Evolutionary conservation across 2,113 vertebrate species (phyloP).

Genomic region (Phalacrocorax carbo): DNA sequence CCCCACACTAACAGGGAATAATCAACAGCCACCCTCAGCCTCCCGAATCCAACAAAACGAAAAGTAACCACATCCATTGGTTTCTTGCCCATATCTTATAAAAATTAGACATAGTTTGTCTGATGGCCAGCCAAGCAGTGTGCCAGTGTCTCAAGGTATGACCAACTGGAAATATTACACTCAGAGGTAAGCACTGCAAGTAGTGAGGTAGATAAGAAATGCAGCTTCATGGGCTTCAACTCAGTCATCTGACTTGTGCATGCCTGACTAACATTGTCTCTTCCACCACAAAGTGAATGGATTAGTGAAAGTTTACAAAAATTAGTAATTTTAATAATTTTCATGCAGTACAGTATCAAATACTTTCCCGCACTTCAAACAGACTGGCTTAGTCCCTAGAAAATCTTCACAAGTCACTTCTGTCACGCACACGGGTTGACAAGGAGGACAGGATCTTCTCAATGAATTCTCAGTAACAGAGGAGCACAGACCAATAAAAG

Average conservation of each 20-base stretch:
- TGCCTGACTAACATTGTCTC: not conserved
- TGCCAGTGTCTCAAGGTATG: not conserved
- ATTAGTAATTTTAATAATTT: not conserved
- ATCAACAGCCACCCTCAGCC: not conserved
- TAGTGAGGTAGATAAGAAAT: not conserved
- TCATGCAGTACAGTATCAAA: not conserved
- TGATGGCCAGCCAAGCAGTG: not conserved
- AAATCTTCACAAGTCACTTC: not conserved
- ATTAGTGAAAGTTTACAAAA: not conserved
- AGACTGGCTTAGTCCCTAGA: not conserved
- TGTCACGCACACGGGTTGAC: not conserved
- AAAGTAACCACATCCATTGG: not conserved
- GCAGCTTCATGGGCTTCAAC: not conserved
- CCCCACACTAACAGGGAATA: not conserved
- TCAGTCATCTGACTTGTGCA: not conserved
- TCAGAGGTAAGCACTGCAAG: not conserved
- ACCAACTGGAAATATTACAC: not conserved
- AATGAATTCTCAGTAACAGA: not conserved
- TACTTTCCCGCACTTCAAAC: not conserved
- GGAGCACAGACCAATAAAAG: not conserved
- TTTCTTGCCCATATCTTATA: not conserved
- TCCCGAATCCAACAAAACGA: not conserved
- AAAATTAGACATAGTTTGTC: not conserved
- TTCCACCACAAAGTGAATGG: not conserved
- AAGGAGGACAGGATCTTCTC: not conserved